phyloP scores from a whole-genome alignment of 2,888 invertebrate genomes.

The Iphiclides podalirius region DNA sequence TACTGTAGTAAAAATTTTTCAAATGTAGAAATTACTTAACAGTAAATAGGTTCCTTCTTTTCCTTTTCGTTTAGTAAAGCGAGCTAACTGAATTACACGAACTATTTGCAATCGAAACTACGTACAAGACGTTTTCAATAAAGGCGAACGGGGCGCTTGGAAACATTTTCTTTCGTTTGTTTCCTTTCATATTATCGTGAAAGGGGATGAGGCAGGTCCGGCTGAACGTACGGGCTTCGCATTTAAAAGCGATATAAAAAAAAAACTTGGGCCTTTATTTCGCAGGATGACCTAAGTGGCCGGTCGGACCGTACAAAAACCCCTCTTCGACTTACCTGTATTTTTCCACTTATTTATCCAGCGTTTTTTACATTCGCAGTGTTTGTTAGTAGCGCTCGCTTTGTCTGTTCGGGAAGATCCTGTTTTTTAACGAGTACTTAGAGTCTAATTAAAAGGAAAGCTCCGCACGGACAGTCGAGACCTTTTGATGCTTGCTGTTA shows the following conservation, averaged over 20 bases:
- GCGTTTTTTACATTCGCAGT: constrained; percentile 75
- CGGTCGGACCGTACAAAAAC: constrained; percentile 75
- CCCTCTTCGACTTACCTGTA: constrained; percentile 79
- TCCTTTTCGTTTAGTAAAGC: constrained; percentile 50
- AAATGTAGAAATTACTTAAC: no score
- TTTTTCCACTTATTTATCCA: constrained; percentile 80
- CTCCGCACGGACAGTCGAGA: constrained; percentile 71
- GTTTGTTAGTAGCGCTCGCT: constrained; percentile 71
- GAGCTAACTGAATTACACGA: constrained; percentile 71
- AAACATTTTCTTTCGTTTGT: constrained; percentile 78
- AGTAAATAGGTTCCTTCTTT: constrained; percentile 26
- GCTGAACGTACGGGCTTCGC: constrained; percentile 68
- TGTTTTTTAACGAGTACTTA: constrained; percentile 80
- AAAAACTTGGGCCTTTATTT: constrained; percentile 77
- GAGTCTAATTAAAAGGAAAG: constrained; percentile 79
- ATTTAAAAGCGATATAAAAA: constrained; percentile 79
- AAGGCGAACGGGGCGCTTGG: constrained; percentile 65
- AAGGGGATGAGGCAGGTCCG: constrained; percentile 66
- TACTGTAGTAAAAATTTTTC: no score
- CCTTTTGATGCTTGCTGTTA: constrained; percentile 77
- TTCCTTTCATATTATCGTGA: constrained; percentile 74
- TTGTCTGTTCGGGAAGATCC: constrained; percentile 76
- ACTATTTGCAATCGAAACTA: constrained; percentile 77
- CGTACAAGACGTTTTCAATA: constrained; percentile 66
- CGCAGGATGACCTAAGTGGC: constrained; percentile 80